Evolutionary conservation across 2,113 vertebrate species (phyloP).

Genomic region (Boulengeromyrus knoepffleri): DNA sequence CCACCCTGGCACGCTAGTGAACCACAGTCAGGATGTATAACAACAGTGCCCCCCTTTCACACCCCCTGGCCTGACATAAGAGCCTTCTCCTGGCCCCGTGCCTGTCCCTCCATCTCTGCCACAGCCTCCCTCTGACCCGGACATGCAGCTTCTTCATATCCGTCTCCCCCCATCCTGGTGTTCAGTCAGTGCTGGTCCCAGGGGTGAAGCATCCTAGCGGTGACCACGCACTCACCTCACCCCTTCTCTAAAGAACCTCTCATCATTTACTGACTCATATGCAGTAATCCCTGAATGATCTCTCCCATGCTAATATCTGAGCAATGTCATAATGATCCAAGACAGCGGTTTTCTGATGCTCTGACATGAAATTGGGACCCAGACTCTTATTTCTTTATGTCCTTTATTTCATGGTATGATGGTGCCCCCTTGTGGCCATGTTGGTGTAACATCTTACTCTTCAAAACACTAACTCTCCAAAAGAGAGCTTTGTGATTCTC

Average conservation of each 20-base stretch:
- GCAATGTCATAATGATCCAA: neutral
- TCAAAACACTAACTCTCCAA: too few relatives aligned
- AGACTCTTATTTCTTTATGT: neutral
- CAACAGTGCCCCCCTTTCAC: neutral
- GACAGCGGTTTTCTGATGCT: neutral
- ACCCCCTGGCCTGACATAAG: too few relatives aligned
- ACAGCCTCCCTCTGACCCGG: too few relatives aligned
- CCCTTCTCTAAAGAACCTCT: neutral
- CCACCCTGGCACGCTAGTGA: too few relatives aligned
- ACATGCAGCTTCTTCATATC: too few relatives aligned
- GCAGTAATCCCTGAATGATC: neutral
- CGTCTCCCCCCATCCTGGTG: neutral
- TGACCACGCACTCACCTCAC: neutral
- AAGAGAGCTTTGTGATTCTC: neutral
- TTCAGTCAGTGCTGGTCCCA: neutral
- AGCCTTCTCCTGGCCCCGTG: too few relatives aligned
- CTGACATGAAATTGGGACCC: neutral
- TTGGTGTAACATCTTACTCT: neutral
- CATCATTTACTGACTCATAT: neutral
- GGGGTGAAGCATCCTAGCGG: neutral
- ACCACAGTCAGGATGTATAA: neutral
- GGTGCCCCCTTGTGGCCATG: neutral
- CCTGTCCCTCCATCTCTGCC: neutral
- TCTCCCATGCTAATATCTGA: neutral
- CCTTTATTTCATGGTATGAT: neutral